These are phyloP conservation scores for Amblyjoppa fuscipennis DNA, from an alignment of 2,888 invertebrate genomes.

Conservation along the genomic window DNA sequence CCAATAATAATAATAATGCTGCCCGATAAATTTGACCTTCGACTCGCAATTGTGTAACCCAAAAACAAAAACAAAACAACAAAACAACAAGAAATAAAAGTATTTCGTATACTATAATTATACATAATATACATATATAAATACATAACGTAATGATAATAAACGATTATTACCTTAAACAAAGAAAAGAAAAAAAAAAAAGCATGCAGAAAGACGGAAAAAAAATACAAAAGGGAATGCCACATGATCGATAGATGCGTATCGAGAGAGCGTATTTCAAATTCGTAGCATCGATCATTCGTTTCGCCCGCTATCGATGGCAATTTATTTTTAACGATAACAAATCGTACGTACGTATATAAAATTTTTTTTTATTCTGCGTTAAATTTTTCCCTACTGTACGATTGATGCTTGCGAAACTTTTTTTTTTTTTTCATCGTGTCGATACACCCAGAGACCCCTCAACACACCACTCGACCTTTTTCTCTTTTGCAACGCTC, in stretches of 20 bases:
- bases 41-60: constrained; percentile 63
- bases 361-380: constrained; percentile 69
- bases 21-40: constrained; percentile 60
- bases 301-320: constrained; percentile 69
- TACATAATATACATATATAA: constrained; percentile 65
- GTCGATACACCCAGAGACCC: constrained; percentile 21
- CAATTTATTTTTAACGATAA: constrained; percentile 74
- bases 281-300: constrained; percentile 65
- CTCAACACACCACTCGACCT: background rate
- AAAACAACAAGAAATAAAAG: constrained; percentile 50
- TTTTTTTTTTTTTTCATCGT: background rate
- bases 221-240: constrained; percentile 9
- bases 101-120: constrained; percentile 62
- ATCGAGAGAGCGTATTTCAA: constrained; percentile 49
- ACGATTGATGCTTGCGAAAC: constrained; percentile 10
- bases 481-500: constrained; percentile 7
- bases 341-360: background rate
- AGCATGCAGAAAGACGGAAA: constrained; percentile 47
- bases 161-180: constrained; percentile 48
- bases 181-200: constrained; percentile 32
- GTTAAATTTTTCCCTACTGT: constrained; percentile 68
- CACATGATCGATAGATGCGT: constrained; percentile 66
- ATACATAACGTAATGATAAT: constrained; percentile 59
- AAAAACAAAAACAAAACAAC: constrained; percentile 18
- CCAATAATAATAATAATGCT: constrained; percentile 50